phyloP scores from a whole-genome alignment of 2,888 invertebrate species.

The Erpobdella octoculata region DNA sequence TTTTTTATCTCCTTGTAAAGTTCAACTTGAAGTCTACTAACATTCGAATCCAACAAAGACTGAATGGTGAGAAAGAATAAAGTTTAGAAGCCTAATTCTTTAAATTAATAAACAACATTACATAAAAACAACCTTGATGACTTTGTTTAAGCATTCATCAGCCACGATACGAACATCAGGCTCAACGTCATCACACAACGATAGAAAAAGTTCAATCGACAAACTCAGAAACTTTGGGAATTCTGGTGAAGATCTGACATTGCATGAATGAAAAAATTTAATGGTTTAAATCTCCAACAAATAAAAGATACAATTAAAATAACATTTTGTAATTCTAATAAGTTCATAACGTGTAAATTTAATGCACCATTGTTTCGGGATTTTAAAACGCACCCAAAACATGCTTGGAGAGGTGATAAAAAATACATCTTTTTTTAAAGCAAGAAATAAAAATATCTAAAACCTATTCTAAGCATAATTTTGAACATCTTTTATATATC shows the following conservation, averaged over 20 bases:
- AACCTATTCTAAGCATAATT: too few species aligned
- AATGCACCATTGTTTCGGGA: neutral
- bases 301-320: neutral
- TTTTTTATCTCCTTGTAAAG: slow-evolving; percentile 74
- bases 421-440: too few species aligned
- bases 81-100: too few species aligned
- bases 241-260: slow-evolving; percentile 47
- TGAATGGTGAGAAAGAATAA: slow-evolving; percentile 32
- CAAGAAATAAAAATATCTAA: too few species aligned
- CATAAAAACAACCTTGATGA: slow-evolving; percentile 59
- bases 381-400: too few species aligned
- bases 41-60: slow-evolving; percentile 61
- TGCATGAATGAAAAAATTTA: slow-evolving; percentile 12
- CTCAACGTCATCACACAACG: slow-evolving; percentile 66
- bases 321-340: neutral
- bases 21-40: slow-evolving; percentile 69
- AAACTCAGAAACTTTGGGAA: slow-evolving; percentile 61
- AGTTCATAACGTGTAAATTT: neutral
- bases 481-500: too few species aligned
- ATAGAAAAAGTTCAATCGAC: slow-evolving; percentile 65
- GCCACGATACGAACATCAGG: slow-evolving; percentile 71
- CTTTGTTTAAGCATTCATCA: slow-evolving; percentile 71
- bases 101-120: neutral
- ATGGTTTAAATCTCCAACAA: too few species aligned
- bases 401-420: too few species aligned